Conservation (phyloP, 2,797 vertebrate species). For the Hippoglossus hippoglossus region DNA sequence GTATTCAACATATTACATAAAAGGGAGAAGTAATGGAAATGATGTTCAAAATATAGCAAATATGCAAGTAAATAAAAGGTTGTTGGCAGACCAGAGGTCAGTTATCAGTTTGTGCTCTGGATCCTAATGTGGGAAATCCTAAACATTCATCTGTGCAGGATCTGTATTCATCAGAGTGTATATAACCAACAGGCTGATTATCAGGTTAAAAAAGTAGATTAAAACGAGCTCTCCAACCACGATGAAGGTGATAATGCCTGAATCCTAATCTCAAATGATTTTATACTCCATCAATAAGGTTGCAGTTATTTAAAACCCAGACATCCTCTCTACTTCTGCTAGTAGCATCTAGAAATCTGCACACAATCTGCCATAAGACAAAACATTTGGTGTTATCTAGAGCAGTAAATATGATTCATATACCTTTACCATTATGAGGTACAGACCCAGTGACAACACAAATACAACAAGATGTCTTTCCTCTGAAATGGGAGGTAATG, state of each 20-base stretch:
- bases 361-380: conserved; percentile 8
- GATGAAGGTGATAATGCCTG: too few relatives aligned
- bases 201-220: not conserved
- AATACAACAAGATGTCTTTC: conserved; percentile 28
- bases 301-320: not conserved
- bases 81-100: not conserved
- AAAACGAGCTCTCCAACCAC: too few relatives aligned
- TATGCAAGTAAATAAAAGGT: not conserved
- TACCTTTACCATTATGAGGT: not conserved
- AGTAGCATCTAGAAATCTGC: not conserved
- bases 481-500: conserved; percentile 34
- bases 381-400: conserved; percentile 20
- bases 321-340: too few relatives aligned
- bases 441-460: conserved; percentile 1
- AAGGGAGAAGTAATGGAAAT: not conserved
- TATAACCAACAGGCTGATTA: not conserved
- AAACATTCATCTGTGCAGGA: not conserved
- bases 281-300: not conserved
- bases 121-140: conserved; percentile 15
- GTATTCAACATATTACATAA: not conserved
- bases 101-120: not conserved
- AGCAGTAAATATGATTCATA: conserved; percentile 29
- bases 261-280: too few relatives aligned
- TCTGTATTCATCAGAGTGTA: not conserved
- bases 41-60: not conserved